phyloP scores from a whole-genome alignment of 2,113 vertebrate genomes.

The Lampris incognitus region DNA sequence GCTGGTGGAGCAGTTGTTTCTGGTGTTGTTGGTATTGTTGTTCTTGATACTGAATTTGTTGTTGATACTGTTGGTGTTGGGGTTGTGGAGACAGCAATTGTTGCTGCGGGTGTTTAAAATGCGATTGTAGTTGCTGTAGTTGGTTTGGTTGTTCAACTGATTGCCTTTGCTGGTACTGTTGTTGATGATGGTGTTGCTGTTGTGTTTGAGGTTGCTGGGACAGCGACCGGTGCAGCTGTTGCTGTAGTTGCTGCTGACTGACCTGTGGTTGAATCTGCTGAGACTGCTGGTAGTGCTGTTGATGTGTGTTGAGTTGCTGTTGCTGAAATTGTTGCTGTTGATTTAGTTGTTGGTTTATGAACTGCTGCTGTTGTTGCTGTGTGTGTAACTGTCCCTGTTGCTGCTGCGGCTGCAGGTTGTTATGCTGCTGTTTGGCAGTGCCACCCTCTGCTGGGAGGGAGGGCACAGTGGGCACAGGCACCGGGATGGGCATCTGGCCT shows the following conservation, averaged over 20 bases:
- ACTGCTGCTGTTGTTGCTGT: slow-evolving; percentile 19
- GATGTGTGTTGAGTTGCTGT: slow-evolving; percentile 10
- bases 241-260: slow-evolving; percentile 13
- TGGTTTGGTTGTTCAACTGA: background rate
- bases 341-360: slow-evolving; percentile 30
- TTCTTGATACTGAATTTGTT: slow-evolving; percentile 22
- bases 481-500: slow-evolving; percentile 78
- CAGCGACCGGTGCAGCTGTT: slow-evolving; percentile 14
- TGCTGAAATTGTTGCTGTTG: slow-evolving; percentile 27
- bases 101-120: slow-evolving; percentile 16
- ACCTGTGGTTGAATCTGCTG: slow-evolving; percentile 25
- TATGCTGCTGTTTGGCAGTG: slow-evolving; percentile 52
- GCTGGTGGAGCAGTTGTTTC: slow-evolving; percentile 38
- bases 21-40: background rate
- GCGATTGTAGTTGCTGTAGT: slow-evolving; percentile 8
- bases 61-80: background rate
- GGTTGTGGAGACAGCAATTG: background rate
- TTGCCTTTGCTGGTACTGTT: slow-evolving; percentile 10
- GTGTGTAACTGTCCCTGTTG: slow-evolving; percentile 9
- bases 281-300: slow-evolving; percentile 5
- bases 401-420: slow-evolving; percentile 43
- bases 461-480: slow-evolving; percentile 59
- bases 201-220: slow-evolving; percentile 29
- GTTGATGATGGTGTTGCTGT: slow-evolving; percentile 9
- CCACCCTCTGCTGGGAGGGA: slow-evolving; percentile 37